A percentile compares a stretch with the other conserved stretches of the same genome.
These are phyloP conservation scores for Lomographa bimaculata DNA, from an alignment of 2,888 invertebrate genomes.

Conservation along the genomic window DNA sequence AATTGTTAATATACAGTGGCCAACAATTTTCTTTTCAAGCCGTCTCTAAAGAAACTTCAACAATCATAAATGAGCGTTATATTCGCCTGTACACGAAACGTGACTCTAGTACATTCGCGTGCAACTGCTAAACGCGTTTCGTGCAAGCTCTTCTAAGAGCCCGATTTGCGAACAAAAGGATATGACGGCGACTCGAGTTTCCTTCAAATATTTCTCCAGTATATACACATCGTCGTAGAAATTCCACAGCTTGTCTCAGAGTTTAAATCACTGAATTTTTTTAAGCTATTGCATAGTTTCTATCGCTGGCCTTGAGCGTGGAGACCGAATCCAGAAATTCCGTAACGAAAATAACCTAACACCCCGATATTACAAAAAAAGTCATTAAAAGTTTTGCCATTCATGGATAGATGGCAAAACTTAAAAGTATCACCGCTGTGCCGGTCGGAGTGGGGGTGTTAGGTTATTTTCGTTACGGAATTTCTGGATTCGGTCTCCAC, in stretches of 20 bases:
- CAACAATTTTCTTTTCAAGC: constrained; percentile 4
- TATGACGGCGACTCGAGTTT: constrained; percentile 41
- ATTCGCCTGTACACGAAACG: constrained; percentile 6
- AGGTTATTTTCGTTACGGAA: no score
- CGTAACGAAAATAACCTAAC: no score
- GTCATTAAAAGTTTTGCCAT: no score
- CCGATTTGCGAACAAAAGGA: constrained; percentile 53
- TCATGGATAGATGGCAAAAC: no score
- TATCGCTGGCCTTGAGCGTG: no score
- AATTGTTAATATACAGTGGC: constrained; percentile 8
- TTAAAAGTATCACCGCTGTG: no score
- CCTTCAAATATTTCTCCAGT: constrained; percentile 52
- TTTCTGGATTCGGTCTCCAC: no score
- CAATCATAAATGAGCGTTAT: constrained; percentile 4
- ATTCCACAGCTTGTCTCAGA: neutral
- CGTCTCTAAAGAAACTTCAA: constrained; percentile 2
- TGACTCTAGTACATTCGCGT: constrained; percentile 17
- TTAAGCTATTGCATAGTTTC: no score
- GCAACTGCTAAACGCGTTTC: constrained; percentile 30
- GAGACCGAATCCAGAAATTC: no score
- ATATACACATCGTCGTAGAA: constrained; percentile 32
- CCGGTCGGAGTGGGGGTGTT: no score
- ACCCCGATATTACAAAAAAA: no score
- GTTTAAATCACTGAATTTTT: no score
- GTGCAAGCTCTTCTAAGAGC: constrained; percentile 40